These are phyloP conservation scores for Archips crataeganus DNA, from an alignment of 2,888 invertebrate species.

Conservation along the genomic window DNA sequence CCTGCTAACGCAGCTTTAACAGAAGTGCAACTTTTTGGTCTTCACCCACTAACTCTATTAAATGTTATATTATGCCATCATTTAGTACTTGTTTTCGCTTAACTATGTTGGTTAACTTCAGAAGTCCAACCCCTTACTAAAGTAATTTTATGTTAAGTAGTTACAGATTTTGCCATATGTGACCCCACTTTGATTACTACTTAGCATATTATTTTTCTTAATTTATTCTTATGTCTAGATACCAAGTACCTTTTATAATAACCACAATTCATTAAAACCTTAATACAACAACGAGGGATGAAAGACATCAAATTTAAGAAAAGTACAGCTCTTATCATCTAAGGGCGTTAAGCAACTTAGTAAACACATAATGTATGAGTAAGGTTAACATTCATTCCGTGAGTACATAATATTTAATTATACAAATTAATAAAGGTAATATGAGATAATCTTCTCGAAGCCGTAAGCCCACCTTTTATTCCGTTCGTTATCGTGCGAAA, in stretches of 20 bases:
- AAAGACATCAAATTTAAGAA: slow-evolving; percentile 70
- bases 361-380: slow-evolving; percentile 22
- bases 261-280: slow-evolving; percentile 15
- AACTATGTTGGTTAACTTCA: background rate
- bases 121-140: background rate
- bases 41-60: too few relatives aligned
- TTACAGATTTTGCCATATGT: background rate
- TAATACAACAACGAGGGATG: slow-evolving; percentile 70
- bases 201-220: slow-evolving; percentile 1
- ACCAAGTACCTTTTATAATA: slow-evolving; percentile 2
- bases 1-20: too few relatives aligned
- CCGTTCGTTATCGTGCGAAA: slow-evolving; percentile 82
- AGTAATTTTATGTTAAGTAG: too few relatives aligned
- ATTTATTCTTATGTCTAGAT: slow-evolving; percentile 5
- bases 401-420: slow-evolving; percentile 29
- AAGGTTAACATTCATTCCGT: slow-evolving; percentile 27
- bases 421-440: slow-evolving; percentile 42
- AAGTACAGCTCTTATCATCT: slow-evolving; percentile 74
- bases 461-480: slow-evolving; percentile 50
- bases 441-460: slow-evolving; percentile 48
- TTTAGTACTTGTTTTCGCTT: background rate
- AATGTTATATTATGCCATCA: too few relatives aligned
- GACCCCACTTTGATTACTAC: background rate
- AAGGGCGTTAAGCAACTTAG: slow-evolving; percentile 31
- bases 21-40: too few relatives aligned